Conservation (phyloP, 2,797 vertebrate species). For the Enteromius unitaeniatus region DNA sequence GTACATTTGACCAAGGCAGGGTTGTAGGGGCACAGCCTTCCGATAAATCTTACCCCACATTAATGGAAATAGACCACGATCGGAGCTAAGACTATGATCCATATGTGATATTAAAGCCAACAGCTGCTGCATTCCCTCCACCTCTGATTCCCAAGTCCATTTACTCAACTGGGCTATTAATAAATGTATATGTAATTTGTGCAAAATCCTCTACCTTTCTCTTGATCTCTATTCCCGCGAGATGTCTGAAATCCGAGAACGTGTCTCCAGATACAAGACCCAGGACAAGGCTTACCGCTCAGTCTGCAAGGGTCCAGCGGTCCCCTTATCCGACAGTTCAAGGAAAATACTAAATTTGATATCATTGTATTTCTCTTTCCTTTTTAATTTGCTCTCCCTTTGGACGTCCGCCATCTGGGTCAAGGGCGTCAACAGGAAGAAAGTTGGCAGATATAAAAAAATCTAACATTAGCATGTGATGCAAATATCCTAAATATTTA, state of each 20-base stretch:
- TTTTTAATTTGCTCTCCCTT: constrained; percentile 76
- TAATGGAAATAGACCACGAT: constrained; percentile 65
- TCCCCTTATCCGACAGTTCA: constrained; percentile 74
- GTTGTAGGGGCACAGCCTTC: constrained; percentile 60
- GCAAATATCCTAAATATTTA: background rate
- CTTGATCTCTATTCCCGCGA: constrained; percentile 55
- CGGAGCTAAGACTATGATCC: constrained; percentile 58
- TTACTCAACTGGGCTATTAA: constrained; percentile 58
- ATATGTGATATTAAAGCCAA: constrained; percentile 46
- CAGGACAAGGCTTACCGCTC: constrained; percentile 62
- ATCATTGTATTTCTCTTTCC: constrained; percentile 74
- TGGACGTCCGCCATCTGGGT: constrained; percentile 78
- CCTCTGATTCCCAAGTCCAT: constrained; percentile 23
- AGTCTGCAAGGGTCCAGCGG: constrained; percentile 66
- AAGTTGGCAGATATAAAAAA: constrained; percentile 65
- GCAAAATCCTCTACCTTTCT: constrained; percentile 61
- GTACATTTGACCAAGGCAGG: constrained; percentile 54
- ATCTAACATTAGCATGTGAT: constrained; percentile 43
- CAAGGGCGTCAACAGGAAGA: constrained; percentile 74
- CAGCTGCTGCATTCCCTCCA: constrained; percentile 30
- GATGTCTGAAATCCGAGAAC: constrained; percentile 58
- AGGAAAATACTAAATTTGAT: constrained; percentile 82
- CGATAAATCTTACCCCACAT: constrained; percentile 69
- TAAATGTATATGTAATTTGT: constrained; percentile 68
- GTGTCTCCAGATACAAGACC: constrained; percentile 61